A percentile compares a stretch with the other conserved stretches of the same genome.
Conservation (phyloP, 2,797 vertebrate genomes). For the Dallia pectoralis region DNA sequence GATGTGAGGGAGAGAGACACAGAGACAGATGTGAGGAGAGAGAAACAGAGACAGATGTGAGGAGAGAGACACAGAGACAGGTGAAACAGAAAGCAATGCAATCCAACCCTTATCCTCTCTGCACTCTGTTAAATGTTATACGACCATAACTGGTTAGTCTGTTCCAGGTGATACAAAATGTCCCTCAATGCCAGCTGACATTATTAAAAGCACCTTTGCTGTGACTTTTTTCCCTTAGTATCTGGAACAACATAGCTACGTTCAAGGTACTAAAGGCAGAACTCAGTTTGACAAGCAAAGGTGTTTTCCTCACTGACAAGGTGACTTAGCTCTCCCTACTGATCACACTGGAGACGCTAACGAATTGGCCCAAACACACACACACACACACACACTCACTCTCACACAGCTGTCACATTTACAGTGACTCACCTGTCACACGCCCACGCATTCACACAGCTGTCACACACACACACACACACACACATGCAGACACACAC, state of each 20-base stretch:
- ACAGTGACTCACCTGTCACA: background rate
- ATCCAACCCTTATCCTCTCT: background rate
- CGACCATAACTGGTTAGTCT: background rate
- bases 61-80: background rate
- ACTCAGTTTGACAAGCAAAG: background rate
- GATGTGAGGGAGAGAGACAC: background rate
- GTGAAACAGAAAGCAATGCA: background rate
- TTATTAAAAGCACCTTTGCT: background rate
- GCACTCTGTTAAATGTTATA: background rate
- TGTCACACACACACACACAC: background rate
- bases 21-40: too few relatives aligned
- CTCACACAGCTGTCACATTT: background rate
- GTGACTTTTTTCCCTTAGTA: background rate
- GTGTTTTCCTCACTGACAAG: background rate
- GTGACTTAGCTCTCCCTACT: background rate
- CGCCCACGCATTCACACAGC: background rate
- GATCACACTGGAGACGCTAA: background rate
- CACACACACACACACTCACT: background rate
- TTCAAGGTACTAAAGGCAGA: background rate
- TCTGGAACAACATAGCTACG: background rate
- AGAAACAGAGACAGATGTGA: too few relatives aligned
- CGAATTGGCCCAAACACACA: background rate
- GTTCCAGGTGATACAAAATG: background rate
- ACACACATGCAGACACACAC: too few relatives aligned
- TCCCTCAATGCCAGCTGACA: background rate